phyloP scores from a whole-genome alignment of 1,140 invertebrate species.

The Pogonomyrmex californicus region DNA sequence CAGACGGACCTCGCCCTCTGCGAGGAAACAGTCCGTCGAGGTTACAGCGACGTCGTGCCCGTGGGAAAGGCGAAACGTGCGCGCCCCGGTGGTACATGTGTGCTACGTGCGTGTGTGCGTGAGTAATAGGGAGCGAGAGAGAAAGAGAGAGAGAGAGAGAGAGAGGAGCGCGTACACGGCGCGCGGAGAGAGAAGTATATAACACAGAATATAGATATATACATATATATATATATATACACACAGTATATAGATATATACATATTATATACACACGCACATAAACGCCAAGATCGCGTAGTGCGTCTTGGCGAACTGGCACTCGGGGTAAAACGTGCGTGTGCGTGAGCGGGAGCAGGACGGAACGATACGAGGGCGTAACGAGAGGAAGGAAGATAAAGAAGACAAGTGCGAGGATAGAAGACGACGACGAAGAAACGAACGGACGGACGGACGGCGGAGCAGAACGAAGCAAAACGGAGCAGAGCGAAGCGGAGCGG shows the following conservation, averaged over 20 bases:
- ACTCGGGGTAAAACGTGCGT: slow-evolving; percentile 36
- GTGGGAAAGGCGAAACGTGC: slow-evolving; percentile 52
- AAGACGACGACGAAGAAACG: slow-evolving; percentile 30
- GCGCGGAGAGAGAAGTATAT: neutral
- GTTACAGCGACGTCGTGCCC: neutral
- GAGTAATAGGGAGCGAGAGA: slow-evolving; percentile 16
- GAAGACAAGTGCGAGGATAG: slow-evolving; percentile 6
- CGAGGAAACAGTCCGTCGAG: slow-evolving; percentile 50
- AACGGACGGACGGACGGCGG: neutral
- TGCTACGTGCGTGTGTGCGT: slow-evolving; percentile 30
- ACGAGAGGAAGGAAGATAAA: neutral
- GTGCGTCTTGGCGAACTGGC: slow-evolving; percentile 36
- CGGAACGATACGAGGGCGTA: slow-evolving; percentile 1
- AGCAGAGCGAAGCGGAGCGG: too few species aligned
- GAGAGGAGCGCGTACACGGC: neutral
- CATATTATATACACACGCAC: neutral
- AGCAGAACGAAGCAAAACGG: too few species aligned
- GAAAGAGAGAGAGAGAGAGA: too few species aligned
- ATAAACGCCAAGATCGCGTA: slow-evolving; percentile 6
- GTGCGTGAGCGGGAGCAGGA: neutral
- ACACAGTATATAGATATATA: neutral
- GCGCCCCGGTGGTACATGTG: slow-evolving; percentile 34
- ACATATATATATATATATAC: slow-evolving; percentile 1
- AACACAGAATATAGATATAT: neutral
- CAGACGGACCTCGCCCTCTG: slow-evolving; percentile 52